phyloP scores from a whole-genome alignment of 2,888 invertebrate genomes.

The Noctuana brunneofusca region DNA sequence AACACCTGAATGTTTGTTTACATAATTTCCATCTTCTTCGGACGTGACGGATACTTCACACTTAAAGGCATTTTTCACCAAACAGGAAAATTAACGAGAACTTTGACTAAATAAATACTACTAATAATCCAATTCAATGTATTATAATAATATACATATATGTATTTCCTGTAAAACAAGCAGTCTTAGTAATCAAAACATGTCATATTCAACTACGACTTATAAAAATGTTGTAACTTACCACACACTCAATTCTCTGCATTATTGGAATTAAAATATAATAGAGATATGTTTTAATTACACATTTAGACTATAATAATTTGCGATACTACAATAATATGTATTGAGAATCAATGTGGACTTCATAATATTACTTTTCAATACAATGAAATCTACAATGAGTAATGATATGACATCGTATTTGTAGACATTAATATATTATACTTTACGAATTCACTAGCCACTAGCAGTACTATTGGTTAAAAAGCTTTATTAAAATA shows the following conservation, averaged over 20 bases:
- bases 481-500: conserved; percentile 4
- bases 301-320: conserved; percentile 27
- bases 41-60: too few species aligned
- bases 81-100: too few species aligned
- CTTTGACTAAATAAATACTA: too few species aligned
- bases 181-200: conserved; percentile 12
- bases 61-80: too few species aligned
- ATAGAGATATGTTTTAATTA: conserved; percentile 31
- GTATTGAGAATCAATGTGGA: conserved; percentile 25
- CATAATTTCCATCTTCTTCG: too few species aligned
- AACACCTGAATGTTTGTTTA: too few species aligned
- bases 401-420: conserved; percentile 32
- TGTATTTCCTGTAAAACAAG: conserved; percentile 8
- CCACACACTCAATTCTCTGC: conserved; percentile 18
- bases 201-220: background rate
- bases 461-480: conserved; percentile 17
- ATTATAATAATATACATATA: background rate
- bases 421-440: conserved; percentile 2
- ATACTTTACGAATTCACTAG: conserved; percentile 16
- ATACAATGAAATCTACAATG: conserved; percentile 32
- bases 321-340: conserved; percentile 21
- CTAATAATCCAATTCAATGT: too few species aligned
- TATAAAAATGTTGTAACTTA: background rate
- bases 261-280: conserved; percentile 18
- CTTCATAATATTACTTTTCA: conserved; percentile 14